Conservation (phyloP, 2,888 invertebrate genomes). For the Stenotaenia linearis region DNA sequence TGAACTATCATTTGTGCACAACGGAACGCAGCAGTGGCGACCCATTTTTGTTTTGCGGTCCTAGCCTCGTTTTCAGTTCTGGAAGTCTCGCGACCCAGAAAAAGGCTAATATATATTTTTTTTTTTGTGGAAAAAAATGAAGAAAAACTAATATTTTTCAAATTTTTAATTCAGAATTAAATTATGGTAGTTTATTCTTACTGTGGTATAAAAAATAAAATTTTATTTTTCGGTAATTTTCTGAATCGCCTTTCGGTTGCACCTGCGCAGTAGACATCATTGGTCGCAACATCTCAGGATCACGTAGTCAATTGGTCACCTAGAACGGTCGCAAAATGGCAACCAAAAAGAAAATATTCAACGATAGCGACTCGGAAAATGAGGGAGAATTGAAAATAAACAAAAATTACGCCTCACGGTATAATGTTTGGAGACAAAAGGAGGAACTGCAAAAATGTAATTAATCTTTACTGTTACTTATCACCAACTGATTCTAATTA, state of each 20-base stretch:
- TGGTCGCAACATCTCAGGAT: too few species aligned
- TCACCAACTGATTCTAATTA: neutral
- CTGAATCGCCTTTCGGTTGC: neutral
- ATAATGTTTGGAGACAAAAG: constrained; percentile 74
- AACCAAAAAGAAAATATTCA: neutral
- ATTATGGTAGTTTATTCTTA: too few species aligned
- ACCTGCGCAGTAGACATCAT: too few species aligned
- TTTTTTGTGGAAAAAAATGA: neutral
- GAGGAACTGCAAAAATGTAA: constrained; percentile 78
- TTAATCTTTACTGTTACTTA: neutral
- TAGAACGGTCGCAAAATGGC: neutral
- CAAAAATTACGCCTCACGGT: constrained; percentile 74
- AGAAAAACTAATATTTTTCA: neutral
- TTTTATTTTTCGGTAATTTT: too few species aligned
- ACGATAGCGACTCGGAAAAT: neutral
- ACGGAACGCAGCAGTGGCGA: too few species aligned
- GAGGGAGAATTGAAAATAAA: constrained; percentile 57
- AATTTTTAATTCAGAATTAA: neutral
- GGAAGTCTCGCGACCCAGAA: too few species aligned
- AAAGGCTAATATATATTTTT: neutral
- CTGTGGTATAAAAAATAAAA: too few species aligned
- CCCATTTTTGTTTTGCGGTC: too few species aligned
- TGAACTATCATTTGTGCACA: too few species aligned
- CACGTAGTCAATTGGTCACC: too few species aligned
- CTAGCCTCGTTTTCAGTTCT: too few species aligned